Evolutionary conservation across 1,140 invertebrate species (phyloP).

Genomic region (Hirudo medicinalis): DNA sequence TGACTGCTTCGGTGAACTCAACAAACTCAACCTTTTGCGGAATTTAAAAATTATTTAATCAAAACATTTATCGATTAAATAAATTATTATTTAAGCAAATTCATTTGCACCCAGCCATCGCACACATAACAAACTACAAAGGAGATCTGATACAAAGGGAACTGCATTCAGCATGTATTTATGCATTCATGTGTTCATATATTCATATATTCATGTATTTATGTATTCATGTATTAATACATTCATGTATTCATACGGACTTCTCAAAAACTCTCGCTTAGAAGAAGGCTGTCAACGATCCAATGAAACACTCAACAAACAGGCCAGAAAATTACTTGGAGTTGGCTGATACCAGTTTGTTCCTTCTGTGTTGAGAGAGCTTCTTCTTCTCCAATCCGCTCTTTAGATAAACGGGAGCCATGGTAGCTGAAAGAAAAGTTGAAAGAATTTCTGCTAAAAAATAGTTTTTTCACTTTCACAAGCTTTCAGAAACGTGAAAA

Average conservation of each 20-base stretch:
- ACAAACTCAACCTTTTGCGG: not conserved
- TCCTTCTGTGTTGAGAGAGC: not conserved
- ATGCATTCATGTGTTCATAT: too few species aligned
- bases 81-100: not conserved
- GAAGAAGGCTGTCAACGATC: too few species aligned
- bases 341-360: not conserved
- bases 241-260: too few species aligned
- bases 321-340: not conserved
- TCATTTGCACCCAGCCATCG: not conserved
- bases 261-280: too few species aligned
- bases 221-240: too few species aligned
- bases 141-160: too few species aligned
- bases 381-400: not conserved
- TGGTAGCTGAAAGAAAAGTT: not conserved
- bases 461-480: too few species aligned
- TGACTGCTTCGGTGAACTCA: slow-evolving; percentile 8
- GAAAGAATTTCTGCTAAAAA: too few species aligned
- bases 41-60: not conserved
- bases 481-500: too few species aligned
- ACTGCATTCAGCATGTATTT: too few species aligned
- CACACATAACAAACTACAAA: not conserved
- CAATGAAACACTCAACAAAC: too few species aligned
- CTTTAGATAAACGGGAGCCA: not conserved
- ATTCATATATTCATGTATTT: too few species aligned
- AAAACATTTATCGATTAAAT: not conserved